Conservation (phyloP, 2,888 invertebrate genomes). For the Sisyra nigra region DNA sequence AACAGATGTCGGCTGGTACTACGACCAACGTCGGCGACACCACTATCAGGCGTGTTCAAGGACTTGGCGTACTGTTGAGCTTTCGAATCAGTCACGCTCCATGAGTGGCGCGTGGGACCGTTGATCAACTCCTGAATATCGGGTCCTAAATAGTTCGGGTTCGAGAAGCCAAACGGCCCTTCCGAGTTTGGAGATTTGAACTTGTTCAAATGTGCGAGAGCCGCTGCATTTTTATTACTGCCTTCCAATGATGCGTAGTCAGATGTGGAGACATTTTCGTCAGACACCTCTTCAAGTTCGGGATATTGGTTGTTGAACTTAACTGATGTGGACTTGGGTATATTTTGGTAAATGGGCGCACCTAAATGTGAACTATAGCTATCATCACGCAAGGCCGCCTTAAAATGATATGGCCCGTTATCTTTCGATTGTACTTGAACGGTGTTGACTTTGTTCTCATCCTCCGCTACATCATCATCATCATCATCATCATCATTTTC, state of each 20-base stretch:
- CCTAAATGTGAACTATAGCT: slow-evolving; percentile 37
- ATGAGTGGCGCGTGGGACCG: slow-evolving; percentile 8
- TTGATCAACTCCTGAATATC: slow-evolving; percentile 31
- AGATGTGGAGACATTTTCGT: slow-evolving; percentile 45
- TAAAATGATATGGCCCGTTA: slow-evolving; percentile 30
- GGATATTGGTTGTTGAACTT: slow-evolving; percentile 33
- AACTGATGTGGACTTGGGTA: slow-evolving; percentile 39
- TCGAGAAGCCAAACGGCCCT: slow-evolving; percentile 50
- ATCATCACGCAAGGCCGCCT: slow-evolving; percentile 33
- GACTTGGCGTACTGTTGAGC: slow-evolving; percentile 24
- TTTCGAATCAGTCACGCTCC: slow-evolving; percentile 11
- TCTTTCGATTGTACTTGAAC: slow-evolving; percentile 13
- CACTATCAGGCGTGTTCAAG: slow-evolving; percentile 46
- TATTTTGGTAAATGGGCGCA: slow-evolving; percentile 29
- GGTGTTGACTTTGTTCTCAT: slow-evolving; percentile 17
- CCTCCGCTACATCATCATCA: slow-evolving; percentile 23
- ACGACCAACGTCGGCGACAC: slow-evolving; percentile 34
- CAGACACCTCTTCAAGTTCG: slow-evolving; percentile 34
- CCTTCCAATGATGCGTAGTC: slow-evolving; percentile 63
- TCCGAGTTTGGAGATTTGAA: slow-evolving; percentile 21
- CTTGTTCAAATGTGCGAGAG: slow-evolving; percentile 9
- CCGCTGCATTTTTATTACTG: slow-evolving; percentile 30
- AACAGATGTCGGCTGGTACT: slow-evolving; percentile 17
- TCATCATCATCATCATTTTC: slow-evolving; percentile 22
- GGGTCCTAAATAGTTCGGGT: slow-evolving; percentile 58